A percentile compares a stretch with the other conserved stretches of the same genome.
Evolutionary conservation across 2,113 vertebrate genomes (phyloP).

Genomic region (Dascyllus trimaculatus): DNA sequence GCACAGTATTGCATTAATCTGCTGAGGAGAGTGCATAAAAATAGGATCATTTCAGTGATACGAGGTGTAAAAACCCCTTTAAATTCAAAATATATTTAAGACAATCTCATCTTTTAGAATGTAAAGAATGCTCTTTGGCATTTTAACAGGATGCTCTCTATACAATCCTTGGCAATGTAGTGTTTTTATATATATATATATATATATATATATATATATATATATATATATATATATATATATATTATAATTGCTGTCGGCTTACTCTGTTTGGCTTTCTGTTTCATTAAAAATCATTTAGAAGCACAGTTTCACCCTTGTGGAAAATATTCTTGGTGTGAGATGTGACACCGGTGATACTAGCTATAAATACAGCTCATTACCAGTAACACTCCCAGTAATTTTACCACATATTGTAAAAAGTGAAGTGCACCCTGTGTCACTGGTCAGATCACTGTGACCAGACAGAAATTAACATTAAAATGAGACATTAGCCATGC

Average conservation of each 20-base stretch:
- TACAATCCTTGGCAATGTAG: slow-evolving; percentile 1
- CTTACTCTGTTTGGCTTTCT: slow-evolving; percentile 19
- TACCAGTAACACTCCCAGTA: slow-evolving; percentile 4
- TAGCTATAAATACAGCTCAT: slow-evolving; percentile 38
- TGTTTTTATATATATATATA: too few relatives aligned
- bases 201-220: too few relatives aligned
- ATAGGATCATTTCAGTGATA: neutral
- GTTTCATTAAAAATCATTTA: slow-evolving; percentile 16
- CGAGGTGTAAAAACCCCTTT: neutral
- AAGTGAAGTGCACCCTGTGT: neutral
- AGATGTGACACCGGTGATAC: slow-evolving; percentile 5
- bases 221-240: too few relatives aligned
- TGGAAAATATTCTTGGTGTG: neutral
- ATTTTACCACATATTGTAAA: slow-evolving; percentile 31
- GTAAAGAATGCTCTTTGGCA: too few relatives aligned
- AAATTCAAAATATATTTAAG: too few relatives aligned
- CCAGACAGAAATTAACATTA: slow-evolving; percentile 26
- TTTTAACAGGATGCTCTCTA: too few relatives aligned
- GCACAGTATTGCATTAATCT: neutral
- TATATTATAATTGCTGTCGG: slow-evolving; percentile 1
- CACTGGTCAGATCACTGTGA: slow-evolving; percentile 16
- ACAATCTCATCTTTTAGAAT: too few relatives aligned
- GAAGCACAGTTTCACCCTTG: neutral
- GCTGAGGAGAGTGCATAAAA: neutral
- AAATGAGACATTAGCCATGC: slow-evolving; percentile 33